Evolutionary conservation across 1,140 invertebrate genomes (phyloP).

Genomic region (Oryzaephilus surinamensis): DNA sequence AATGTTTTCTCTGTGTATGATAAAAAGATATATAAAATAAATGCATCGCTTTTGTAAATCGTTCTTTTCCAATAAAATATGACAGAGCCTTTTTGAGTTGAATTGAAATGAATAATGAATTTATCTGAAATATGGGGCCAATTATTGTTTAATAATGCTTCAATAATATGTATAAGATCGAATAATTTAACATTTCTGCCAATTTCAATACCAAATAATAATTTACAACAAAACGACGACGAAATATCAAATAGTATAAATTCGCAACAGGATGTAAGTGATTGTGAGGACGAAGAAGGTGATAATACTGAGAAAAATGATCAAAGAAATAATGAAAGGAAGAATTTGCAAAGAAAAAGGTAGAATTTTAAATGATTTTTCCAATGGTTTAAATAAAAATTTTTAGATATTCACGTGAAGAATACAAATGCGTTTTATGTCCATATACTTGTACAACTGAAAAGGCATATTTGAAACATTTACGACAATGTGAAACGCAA

Average conservation of each 20-base stretch:
- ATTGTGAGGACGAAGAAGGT: conserved; percentile 2
- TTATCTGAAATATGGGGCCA: conserved; percentile 6
- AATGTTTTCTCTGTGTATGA: too few relatives aligned
- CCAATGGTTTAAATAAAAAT: background rate
- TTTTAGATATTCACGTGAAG: conserved; percentile 43
- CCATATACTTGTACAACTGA: conserved; percentile 48
- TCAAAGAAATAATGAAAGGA: background rate
- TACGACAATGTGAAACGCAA: conserved; percentile 30
- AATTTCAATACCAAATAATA: too few relatives aligned
- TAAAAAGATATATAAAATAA: too few relatives aligned
- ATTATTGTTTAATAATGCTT: conserved; percentile 7
- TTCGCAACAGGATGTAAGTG: too few relatives aligned
- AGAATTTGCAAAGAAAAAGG: background rate
- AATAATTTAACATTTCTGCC: too few relatives aligned
- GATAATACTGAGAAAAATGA: conserved; percentile 1
- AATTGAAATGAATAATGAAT: conserved; percentile 6
- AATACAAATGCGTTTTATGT: conserved; percentile 44
- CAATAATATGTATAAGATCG: conserved; percentile 1
- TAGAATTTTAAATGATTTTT: background rate
- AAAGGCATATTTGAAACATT: conserved; percentile 44
- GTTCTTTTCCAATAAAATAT: too few relatives aligned
- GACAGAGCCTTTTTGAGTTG: too few relatives aligned
- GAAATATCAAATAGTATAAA: too few relatives aligned
- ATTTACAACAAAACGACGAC: too few relatives aligned
- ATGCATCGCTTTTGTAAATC: too few relatives aligned